Conservation (phyloP, 2,113 vertebrate species). For the Notechis scutatus region DNA sequence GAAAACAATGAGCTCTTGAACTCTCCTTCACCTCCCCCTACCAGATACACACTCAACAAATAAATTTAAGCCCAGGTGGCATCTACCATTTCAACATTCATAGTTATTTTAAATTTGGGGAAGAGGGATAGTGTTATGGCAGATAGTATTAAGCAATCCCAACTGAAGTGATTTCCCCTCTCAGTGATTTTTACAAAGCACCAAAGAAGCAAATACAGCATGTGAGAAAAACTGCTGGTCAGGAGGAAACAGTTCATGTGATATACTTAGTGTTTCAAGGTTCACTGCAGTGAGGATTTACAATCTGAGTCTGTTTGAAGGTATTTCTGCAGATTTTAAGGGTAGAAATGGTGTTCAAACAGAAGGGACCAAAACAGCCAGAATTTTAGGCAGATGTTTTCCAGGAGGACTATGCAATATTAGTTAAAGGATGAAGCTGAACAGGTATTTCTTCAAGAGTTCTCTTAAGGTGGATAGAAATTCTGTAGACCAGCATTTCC, state of each 20-base stretch:
- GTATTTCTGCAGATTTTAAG: neutral
- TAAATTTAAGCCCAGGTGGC: neutral
- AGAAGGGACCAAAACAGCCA: neutral
- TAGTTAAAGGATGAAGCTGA: neutral
- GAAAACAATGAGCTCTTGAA: neutral
- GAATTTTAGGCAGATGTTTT: neutral
- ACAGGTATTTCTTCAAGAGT: neutral
- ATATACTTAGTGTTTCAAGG: neutral
- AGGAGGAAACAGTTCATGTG: neutral
- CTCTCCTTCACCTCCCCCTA: neutral
- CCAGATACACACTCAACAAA: neutral
- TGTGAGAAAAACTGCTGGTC: neutral
- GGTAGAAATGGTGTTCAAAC: neutral
- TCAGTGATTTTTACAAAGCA: neutral
- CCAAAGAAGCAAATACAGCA: neutral
- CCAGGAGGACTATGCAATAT: neutral
- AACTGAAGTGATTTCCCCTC: neutral
- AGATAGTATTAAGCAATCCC: too few relatives aligned
- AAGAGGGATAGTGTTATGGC: neutral
- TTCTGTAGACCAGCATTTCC: neutral
- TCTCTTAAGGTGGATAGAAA: neutral
- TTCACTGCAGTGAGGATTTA: neutral
- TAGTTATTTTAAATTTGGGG: neutral
- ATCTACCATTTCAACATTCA: neutral
- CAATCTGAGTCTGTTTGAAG: neutral